These are phyloP conservation scores for Ectobius pallidus DNA, from an alignment of 2,888 invertebrate genomes.

Conservation along the genomic window DNA sequence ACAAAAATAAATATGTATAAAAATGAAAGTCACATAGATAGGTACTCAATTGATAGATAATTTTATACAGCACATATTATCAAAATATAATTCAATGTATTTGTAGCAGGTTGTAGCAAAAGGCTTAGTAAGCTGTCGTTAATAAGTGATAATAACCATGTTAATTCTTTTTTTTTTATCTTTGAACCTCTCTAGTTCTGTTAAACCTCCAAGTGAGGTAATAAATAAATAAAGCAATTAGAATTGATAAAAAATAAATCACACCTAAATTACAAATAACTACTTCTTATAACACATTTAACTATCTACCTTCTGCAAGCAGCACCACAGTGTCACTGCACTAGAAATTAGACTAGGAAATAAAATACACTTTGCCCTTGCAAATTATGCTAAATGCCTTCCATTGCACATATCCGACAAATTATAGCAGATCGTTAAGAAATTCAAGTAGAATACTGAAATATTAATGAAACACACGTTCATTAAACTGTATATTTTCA, in stretches of 20 bases:
- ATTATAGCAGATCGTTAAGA: background rate
- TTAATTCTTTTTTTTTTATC: conserved; percentile 21
- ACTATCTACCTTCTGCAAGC: conserved; percentile 13
- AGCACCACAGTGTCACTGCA: conserved; percentile 17
- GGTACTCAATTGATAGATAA: conserved; percentile 31
- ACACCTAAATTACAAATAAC: conserved; percentile 18
- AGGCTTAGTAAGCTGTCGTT: conserved; percentile 27
- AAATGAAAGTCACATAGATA: conserved; percentile 25
- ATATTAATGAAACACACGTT: background rate
- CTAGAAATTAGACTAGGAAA: conserved; percentile 25
- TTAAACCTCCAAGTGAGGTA: conserved; percentile 20
- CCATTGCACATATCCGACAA: conserved; percentile 7
- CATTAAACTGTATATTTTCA: background rate
- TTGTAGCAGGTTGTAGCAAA: conserved; percentile 26
- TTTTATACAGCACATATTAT: conserved; percentile 30
- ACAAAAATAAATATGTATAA: conserved; percentile 30
- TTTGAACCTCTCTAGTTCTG: conserved; percentile 6
- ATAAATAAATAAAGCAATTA: conserved; percentile 27
- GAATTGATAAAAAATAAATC: conserved; percentile 19
- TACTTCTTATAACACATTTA: conserved; percentile 3
- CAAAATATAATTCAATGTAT: conserved; percentile 25
- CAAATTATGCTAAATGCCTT: background rate
- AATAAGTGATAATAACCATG: conserved; percentile 24
- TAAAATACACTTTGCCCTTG: background rate
- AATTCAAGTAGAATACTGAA: conserved; percentile 2